Evolutionary conservation across 1,140 invertebrate genomes (phyloP).

Genomic region (Drosophila chauvacae): DNA sequence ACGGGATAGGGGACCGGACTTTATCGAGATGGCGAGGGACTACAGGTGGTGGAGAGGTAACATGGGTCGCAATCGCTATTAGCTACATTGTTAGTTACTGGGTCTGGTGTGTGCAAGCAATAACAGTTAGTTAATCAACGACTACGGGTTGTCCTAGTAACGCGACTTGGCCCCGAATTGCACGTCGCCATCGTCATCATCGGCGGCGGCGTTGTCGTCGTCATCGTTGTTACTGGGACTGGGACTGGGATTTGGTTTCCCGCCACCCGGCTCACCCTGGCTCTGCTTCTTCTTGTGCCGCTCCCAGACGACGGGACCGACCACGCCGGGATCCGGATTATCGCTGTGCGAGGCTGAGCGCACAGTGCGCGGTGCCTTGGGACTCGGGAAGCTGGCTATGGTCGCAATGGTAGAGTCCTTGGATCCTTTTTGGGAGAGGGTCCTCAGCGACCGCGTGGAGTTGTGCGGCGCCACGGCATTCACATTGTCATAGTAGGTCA

Average conservation of each 20-base stretch:
- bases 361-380: conserved; percentile 70
- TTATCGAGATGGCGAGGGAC: conserved; percentile 12
- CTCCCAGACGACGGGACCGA: conserved; percentile 93
- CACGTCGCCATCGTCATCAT: conserved; percentile 62
- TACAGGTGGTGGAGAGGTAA: conserved; percentile 30
- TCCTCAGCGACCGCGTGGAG: conserved; percentile 55
- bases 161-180: conserved; percentile 61
- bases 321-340: conserved; percentile 90
- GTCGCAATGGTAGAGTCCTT: conserved; percentile 71
- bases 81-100: conserved; percentile 47
- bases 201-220: conserved; percentile 23
- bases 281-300: conserved; percentile 86
- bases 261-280: conserved; percentile 74
- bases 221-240: conserved; percentile 20
- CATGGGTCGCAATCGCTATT: conserved; percentile 19
- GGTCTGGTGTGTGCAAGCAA: conserved; percentile 59
- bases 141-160: conserved; percentile 75
- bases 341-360: conserved; percentile 80
- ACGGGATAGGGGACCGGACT: conserved; percentile 30
- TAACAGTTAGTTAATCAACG: conserved; percentile 55
- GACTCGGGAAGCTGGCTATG: conserved; percentile 78
- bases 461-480: conserved; percentile 84
- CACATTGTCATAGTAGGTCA: conserved; percentile 87
- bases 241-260: conserved; percentile 12
- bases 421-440: conserved; percentile 51